A percentile compares a stretch with the other conserved stretches of the same genome.
phyloP scores from a whole-genome alignment of 2,113 vertebrate genomes.

The pig (Sus scrofa) region T2T-Sscrofa CM000830.6:39968001-39968500 shows the following conservation, averaged over 20 bases:
- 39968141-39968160: background rate
- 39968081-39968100: background rate
- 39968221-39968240: background rate
- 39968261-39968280: slow-evolving; percentile 19
- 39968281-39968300: background rate
- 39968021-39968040: background rate
- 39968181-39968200: slow-evolving; percentile 28
- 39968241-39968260: background rate
- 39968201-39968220: background rate
- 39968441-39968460: slow-evolving; percentile 22
- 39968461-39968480: background rate
- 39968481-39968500: slow-evolving; percentile 30
- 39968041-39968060: background rate
- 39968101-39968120: background rate
- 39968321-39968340: background rate
- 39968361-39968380: background rate
- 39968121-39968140: background rate
- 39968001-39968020: background rate
- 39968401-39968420: background rate
- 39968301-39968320: background rate
- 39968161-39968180: background rate
- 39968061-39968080: background rate
- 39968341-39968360: background rate
- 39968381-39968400: slow-evolving; percentile 33
- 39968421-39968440: slow-evolving; percentile 14